Conservation (phyloP, 2,797 vertebrate species). For the Apogon talboti region DNA sequence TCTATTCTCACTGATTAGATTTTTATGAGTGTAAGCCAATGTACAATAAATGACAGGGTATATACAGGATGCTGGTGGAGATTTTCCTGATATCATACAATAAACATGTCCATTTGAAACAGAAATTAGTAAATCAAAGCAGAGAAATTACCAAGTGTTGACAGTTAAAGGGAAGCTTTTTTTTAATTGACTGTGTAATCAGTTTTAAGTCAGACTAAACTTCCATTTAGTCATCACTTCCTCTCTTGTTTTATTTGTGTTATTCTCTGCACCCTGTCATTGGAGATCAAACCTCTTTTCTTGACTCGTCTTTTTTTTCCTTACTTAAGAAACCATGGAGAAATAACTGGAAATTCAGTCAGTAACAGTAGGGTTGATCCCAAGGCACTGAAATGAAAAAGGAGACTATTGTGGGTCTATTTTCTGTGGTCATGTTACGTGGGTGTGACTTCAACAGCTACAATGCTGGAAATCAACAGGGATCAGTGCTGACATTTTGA, state of each 20-base stretch:
- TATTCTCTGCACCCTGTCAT: background rate
- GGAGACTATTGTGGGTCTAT: background rate
- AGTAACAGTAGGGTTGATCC: too few species aligned
- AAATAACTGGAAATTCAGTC: too few species aligned
- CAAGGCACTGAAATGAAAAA: background rate
- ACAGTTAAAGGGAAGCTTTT: background rate
- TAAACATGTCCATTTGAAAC: too few species aligned
- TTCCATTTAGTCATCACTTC: too few species aligned
- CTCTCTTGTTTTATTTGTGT: background rate
- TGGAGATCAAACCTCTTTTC: background rate
- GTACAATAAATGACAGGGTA: too few species aligned
- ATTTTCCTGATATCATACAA: too few species aligned
- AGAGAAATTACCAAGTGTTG: too few species aligned
- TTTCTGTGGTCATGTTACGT: background rate
- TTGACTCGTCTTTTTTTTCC: background rate
- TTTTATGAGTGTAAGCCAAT: too few species aligned
- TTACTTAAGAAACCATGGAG: background rate
- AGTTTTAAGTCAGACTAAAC: background rate
- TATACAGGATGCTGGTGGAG: too few species aligned
- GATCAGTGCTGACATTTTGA: too few species aligned
- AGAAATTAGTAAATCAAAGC: too few species aligned
- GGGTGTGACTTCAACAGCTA: background rate
- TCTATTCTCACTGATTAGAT: too few species aligned
- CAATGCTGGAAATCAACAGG: background rate
- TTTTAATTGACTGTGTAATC: background rate